These are phyloP conservation scores for Percopsis transmontana DNA, from an alignment of 2,113 vertebrate species.

Conservation along the genomic window DNA sequence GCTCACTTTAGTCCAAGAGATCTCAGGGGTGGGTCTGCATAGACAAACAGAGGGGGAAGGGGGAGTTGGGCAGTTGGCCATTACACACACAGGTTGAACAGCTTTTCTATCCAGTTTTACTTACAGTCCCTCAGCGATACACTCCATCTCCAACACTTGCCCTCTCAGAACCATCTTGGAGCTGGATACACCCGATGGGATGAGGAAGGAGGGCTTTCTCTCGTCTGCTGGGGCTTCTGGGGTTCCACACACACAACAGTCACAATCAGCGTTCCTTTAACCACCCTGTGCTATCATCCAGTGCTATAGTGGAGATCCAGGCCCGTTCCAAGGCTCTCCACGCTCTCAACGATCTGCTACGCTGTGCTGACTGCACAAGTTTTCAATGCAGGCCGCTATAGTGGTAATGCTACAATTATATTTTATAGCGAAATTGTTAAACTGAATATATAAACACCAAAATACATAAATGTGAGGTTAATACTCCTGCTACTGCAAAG, in stretches of 20 bases:
- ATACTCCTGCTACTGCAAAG: no score
- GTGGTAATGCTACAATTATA: slow-evolving; percentile 27
- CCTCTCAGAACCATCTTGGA: slow-evolving; percentile 90
- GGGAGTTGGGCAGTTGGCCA: background rate
- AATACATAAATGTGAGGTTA: no score
- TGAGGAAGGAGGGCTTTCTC: slow-evolving; percentile 86
- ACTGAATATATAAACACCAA: no score
- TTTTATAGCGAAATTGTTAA: slow-evolving; percentile 25
- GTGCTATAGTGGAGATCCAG: background rate
- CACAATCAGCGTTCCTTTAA: slow-evolving; percentile 1
- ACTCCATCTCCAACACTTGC: slow-evolving; percentile 89
- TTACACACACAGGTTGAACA: background rate
- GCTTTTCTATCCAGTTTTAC: slow-evolving; percentile 57
- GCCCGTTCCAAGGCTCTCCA: background rate
- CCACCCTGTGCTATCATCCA: background rate
- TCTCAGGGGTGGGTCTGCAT: slow-evolving; percentile 87
- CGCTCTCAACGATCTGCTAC: slow-evolving; percentile 7
- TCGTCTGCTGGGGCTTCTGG: slow-evolving; percentile 85
- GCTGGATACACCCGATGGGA: slow-evolving; percentile 83
- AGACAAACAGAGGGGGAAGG: background rate
- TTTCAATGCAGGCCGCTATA: slow-evolving; percentile 21
- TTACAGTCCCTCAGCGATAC: slow-evolving; percentile 96
- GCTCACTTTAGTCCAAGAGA: slow-evolving; percentile 90
- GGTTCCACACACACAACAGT: slow-evolving; percentile 19
- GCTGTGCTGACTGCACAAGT: background rate